Evolutionary conservation across 2,888 invertebrate species (phyloP).

Genomic region (Lepidonotus clava): DNA sequence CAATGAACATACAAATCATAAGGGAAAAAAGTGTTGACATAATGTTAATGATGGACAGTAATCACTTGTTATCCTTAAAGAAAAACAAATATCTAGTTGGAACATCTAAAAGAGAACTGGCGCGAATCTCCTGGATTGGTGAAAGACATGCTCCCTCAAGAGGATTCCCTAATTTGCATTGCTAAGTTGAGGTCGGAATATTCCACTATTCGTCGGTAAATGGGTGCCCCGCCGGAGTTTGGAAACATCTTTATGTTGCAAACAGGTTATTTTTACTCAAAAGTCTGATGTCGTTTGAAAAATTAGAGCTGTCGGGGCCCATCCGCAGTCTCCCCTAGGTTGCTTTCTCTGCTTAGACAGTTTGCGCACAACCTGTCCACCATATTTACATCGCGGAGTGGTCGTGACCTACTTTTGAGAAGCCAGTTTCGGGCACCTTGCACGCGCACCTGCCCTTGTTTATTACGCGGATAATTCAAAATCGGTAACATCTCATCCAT

Average conservation of each 20-base stretch:
- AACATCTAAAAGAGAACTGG: too few species aligned
- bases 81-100: too few species aligned
- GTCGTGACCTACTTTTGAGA: constrained; percentile 35
- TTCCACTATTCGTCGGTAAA: constrained; percentile 24
- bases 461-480: constrained; percentile 44
- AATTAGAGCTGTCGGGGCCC: neutral
- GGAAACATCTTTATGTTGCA: neutral
- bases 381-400: neutral
- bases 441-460: constrained; percentile 43
- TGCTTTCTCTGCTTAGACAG: neutral
- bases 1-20: too few species aligned
- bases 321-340: neutral
- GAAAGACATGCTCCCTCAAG: too few species aligned
- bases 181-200: constrained; percentile 11
- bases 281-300: neutral
- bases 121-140: too few species aligned
- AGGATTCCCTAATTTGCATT: constrained; percentile 51
- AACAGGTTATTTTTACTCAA: neutral
- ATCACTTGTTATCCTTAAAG: too few species aligned
- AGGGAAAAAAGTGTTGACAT: too few species aligned
- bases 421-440: constrained; percentile 39
- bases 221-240: neutral
- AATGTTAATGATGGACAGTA: too few species aligned
- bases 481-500: neutral
- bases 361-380: constrained; percentile 20